Percentiles rank a stretch among this genome's conserved stretches.
Conservation (phyloP, 2,113 vertebrate species). For the Sebastes fasciatus region DNA sequence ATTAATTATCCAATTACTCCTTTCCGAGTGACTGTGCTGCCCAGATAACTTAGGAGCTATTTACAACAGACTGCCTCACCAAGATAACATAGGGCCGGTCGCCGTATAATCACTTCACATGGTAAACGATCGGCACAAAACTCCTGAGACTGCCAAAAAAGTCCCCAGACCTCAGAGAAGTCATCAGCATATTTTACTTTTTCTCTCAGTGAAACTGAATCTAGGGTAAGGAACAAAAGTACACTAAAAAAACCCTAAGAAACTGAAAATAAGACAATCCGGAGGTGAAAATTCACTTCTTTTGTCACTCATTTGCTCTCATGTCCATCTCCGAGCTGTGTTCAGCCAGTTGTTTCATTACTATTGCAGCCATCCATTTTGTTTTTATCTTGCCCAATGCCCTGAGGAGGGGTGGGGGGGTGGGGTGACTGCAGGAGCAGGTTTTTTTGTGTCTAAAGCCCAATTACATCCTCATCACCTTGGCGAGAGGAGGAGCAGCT, state of each 20-base stretch:
- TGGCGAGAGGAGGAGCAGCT: slow-evolving; percentile 82
- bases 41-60: slow-evolving; percentile 81
- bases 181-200: slow-evolving; percentile 68
- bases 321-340: slow-evolving; percentile 20
- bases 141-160: slow-evolving; percentile 55
- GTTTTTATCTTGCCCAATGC: slow-evolving; percentile 43
- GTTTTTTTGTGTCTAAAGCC: slow-evolving; percentile 24
- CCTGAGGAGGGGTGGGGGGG: background rate
- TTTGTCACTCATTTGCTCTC: slow-evolving; percentile 31
- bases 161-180: slow-evolving; percentile 40
- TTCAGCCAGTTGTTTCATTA: slow-evolving; percentile 49
- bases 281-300: slow-evolving; percentile 14
- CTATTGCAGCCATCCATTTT: slow-evolving; percentile 53
- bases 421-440: background rate
- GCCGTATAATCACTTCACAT: slow-evolving; percentile 77
- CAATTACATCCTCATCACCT: slow-evolving; percentile 78
- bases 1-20: slow-evolving; percentile 86
- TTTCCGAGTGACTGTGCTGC: slow-evolving; percentile 78
- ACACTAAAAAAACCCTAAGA: background rate
- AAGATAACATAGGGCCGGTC: slow-evolving; percentile 79
- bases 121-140: slow-evolving; percentile 66
- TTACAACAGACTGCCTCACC: slow-evolving; percentile 76
- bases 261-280: slow-evolving; percentile 22
- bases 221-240: slow-evolving; percentile 48
- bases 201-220: slow-evolving; percentile 12